Evolutionary conservation across 2,113 vertebrate species (phyloP).

Genomic region (Serilophus lunatus): DNA sequence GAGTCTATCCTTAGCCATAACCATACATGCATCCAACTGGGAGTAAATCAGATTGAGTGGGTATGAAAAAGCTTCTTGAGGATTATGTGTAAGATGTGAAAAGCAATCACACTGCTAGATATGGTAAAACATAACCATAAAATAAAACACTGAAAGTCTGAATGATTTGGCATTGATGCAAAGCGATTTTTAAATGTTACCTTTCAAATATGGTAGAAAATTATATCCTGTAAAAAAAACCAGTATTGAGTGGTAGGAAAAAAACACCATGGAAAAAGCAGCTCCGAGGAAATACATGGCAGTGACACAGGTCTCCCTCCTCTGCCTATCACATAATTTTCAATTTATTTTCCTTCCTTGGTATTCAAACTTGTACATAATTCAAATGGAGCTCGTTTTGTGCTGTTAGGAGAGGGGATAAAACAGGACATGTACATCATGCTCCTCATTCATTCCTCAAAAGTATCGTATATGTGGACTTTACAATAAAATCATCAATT

Average conservation of each 20-base stretch:
- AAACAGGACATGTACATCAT: accelerated
- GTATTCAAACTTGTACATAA: background rate
- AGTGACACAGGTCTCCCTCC: background rate
- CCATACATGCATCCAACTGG: background rate
- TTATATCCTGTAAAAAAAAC: background rate
- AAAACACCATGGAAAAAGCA: background rate
- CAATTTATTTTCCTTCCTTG: background rate
- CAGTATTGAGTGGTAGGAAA: background rate
- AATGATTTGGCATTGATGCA: background rate
- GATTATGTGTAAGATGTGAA: background rate
- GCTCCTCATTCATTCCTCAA: background rate
- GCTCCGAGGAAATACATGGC: background rate
- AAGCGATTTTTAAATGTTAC: background rate
- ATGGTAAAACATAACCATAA: background rate
- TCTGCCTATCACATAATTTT: background rate
- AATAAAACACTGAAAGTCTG: background rate
- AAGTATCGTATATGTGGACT: background rate
- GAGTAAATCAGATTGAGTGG: background rate
- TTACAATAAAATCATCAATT: background rate
- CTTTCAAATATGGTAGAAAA: background rate
- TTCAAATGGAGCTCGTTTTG: background rate
- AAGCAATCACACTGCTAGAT: background rate
- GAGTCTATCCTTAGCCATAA: background rate
- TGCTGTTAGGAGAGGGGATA: background rate
- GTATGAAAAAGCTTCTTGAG: background rate